A percentile compares a stretch with the other conserved stretches of the same genome.
phyloP scores from a whole-genome alignment of 1,140 invertebrate species.

The Pseudomyrmex flavicornis region DNA sequence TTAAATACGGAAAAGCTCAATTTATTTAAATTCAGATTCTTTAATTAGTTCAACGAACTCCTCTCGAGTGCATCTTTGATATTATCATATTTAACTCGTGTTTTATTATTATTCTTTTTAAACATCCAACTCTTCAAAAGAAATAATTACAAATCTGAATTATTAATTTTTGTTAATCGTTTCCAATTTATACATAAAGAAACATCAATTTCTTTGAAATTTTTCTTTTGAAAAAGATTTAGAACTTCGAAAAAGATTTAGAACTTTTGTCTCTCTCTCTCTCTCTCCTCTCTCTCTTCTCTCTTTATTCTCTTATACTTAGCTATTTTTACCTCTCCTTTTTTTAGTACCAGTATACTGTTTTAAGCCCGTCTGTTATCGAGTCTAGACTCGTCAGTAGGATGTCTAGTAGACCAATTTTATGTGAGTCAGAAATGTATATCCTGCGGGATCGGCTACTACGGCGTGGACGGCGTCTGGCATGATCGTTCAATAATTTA shows the following conservation, averaged over 20 bases:
- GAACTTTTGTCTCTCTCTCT: not conserved
- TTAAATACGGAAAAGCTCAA: constrained; percentile 29
- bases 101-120: not conserved
- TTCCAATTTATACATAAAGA: not conserved
- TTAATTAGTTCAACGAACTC: constrained; percentile 21
- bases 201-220: not conserved
- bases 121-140: not conserved
- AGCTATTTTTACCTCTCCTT: not conserved
- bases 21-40: constrained; percentile 24
- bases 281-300: not conserved
- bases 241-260: no score
- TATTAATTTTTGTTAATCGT: not conserved
- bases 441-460: constrained; percentile 20
- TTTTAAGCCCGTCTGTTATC: constrained; percentile 8
- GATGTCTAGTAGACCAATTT: constrained; percentile 51
- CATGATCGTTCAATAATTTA: constrained; percentile 69
- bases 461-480: constrained; percentile 50
- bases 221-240: not conserved
- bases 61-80: constrained; percentile 13
- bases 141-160: not conserved
- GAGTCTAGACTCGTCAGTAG: constrained; percentile 40
- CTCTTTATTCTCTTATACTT: not conserved
- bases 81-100: not conserved
- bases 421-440: constrained; percentile 49
- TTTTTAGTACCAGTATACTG: constrained; percentile 13